These are phyloP conservation scores for Empidonax traillii DNA, from an alignment of 2,113 vertebrate species.

Conservation along the genomic window DNA sequence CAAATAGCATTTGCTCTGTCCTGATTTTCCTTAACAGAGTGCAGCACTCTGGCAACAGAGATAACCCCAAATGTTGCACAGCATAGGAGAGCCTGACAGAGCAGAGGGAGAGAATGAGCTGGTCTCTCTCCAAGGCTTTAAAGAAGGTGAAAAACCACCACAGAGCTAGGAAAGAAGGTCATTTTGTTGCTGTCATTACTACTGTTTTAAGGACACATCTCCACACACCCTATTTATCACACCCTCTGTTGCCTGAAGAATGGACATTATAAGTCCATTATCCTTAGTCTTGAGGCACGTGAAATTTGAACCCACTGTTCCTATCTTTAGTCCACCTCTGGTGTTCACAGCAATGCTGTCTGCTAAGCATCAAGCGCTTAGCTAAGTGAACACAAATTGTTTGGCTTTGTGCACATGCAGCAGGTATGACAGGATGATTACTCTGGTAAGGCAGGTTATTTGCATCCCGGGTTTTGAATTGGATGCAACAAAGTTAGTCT, in stretches of 20 bases:
- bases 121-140: neutral
- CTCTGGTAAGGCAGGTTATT: neutral
- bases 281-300: neutral
- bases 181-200: neutral
- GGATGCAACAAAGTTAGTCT: neutral
- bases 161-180: neutral
- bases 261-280: neutral
- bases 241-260: neutral
- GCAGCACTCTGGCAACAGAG: neutral
- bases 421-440: neutral
- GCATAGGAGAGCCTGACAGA: neutral
- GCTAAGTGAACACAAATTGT: neutral
- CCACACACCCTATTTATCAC: neutral
- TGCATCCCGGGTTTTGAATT: neutral
- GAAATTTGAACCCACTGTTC: neutral
- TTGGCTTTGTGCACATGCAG: neutral
- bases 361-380: neutral
- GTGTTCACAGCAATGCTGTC: neutral
- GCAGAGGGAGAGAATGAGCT: neutral
- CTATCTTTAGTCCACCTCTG: neutral
- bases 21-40: neutral
- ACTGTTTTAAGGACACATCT: neutral
- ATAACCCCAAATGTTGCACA: neutral
- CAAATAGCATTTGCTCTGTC: neutral
- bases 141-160: neutral